Conservation (phyloP, 1,140 invertebrate genomes). For the Drosophila quadrilineata region DNA sequence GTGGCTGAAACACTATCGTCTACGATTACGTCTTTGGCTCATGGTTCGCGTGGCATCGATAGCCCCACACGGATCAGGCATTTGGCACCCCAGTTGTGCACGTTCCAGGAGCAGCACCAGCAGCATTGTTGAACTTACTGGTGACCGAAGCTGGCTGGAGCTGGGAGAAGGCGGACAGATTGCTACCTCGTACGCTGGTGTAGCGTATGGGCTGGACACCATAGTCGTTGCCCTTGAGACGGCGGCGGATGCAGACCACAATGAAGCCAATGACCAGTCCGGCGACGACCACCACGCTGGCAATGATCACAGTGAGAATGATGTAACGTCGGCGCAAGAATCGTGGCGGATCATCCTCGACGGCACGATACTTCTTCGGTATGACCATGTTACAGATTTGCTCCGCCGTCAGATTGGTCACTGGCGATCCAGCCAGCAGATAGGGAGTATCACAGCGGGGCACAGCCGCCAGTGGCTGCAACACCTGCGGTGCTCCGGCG, state of each 20-base stretch:
- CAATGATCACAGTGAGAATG: conserved; percentile 69
- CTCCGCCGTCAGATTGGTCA: conserved; percentile 62
- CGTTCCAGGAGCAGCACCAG: conserved; percentile 1
- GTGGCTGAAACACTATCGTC: conserved; percentile 52
- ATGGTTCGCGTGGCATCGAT: conserved; percentile 32
- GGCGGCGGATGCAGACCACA: conserved; percentile 65
- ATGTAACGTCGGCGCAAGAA: conserved; percentile 73
- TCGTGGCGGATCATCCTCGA: conserved; percentile 70
- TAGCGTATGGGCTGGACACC: conserved; percentile 78
- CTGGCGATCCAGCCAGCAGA: conserved; percentile 48
- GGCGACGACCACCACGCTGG: conserved; percentile 65
- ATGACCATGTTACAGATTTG: conserved; percentile 65
- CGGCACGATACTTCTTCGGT: conserved; percentile 61
- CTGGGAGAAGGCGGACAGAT: conserved; percentile 68
- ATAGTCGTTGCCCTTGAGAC: conserved; percentile 71
- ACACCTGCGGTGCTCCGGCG: conserved; percentile 29
- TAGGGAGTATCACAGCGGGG: conserved; percentile 72
- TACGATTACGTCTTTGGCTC: conserved; percentile 70
- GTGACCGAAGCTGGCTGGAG: conserved; percentile 57
- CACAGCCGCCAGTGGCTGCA: conserved; percentile 7
- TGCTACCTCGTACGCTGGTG: conserved; percentile 76
- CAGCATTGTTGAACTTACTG: conserved; percentile 56
- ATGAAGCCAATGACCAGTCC: conserved; percentile 73
- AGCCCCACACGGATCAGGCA: conserved; percentile 34
- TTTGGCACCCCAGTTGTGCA: conserved; percentile 35